These are phyloP conservation scores for Heliothis subflexa DNA, from an alignment of 1,140 invertebrate genomes.

Conservation along the genomic window DNA sequence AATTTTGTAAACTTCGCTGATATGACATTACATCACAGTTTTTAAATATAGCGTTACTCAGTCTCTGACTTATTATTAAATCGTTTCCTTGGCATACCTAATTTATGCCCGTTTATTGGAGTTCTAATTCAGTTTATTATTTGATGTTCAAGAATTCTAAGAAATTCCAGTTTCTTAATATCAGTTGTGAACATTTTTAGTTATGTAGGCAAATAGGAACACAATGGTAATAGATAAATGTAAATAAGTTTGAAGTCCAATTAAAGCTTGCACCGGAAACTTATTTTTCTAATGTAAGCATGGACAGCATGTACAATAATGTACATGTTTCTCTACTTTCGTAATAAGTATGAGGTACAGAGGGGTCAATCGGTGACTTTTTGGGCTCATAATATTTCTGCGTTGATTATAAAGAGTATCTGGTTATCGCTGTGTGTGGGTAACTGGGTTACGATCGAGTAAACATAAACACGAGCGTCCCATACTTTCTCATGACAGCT, in stretches of 20 bases:
- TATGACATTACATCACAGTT: conserved; percentile 18
- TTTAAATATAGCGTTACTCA: conserved; percentile 27
- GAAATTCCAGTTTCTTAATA: too few species aligned
- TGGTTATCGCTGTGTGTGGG: conserved; percentile 36
- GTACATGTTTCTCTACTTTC: neutral
- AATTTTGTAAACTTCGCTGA: neutral
- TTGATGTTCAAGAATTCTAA: neutral
- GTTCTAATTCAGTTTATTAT: neutral
- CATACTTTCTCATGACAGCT: conserved; percentile 63
- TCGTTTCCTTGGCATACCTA: conserved; percentile 3
- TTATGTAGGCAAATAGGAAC: too few species aligned
- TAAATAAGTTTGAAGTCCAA: too few species aligned
- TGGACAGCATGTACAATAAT: neutral
- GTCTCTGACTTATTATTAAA: conserved; percentile 6
- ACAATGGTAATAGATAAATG: too few species aligned
- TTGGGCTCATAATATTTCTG: conserved; percentile 23
- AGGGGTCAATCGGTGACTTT: neutral
- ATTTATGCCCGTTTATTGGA: conserved; percentile 18
- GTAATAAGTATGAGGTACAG: neutral
- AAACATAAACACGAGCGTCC: conserved; percentile 65
- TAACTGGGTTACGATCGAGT: conserved; percentile 69
- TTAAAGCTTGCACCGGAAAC: too few species aligned
- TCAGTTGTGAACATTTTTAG: too few species aligned
- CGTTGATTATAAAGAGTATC: conserved; percentile 48
- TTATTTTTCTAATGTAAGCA: neutral